phyloP scores from a whole-genome alignment of 2,888 invertebrate genomes.

The Gryllus longicercus region DNA sequence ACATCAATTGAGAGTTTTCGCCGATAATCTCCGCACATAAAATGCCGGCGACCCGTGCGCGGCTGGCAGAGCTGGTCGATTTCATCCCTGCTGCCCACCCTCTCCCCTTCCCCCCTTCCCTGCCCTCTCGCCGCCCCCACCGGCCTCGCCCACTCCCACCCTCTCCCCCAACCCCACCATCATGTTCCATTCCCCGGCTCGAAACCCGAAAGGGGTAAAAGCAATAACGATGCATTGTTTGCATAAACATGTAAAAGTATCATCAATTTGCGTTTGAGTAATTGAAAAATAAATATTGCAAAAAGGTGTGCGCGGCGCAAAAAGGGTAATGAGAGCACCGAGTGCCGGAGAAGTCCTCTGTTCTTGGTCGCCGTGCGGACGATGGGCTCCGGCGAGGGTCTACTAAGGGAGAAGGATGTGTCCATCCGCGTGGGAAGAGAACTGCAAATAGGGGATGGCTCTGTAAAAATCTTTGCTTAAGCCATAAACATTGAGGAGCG shows the following conservation, averaged over 20 bases:
- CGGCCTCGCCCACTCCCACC: not conserved
- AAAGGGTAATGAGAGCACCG: not conserved
- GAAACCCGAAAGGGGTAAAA: conserved; percentile 2
- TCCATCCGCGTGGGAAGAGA: no score
- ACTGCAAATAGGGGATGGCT: no score
- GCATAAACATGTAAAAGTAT: conserved; percentile 17
- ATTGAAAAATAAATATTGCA: conserved; percentile 11
- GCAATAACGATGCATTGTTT: conserved; percentile 11
- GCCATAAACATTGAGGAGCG: no score
- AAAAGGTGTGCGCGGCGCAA: not conserved
- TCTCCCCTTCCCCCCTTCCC: not conserved
- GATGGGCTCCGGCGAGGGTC: no score
- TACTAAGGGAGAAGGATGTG: no score
- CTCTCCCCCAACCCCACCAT: not conserved
- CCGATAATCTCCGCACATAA: not conserved
- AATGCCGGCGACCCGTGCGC: conserved; percentile 3
- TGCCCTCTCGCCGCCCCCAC: not conserved
- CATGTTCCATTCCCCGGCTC: not conserved
- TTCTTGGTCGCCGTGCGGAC: no score
- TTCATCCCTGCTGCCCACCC: not conserved
- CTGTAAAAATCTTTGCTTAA: no score
- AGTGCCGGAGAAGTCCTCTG: no score
- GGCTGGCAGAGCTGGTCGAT: conserved; percentile 11
- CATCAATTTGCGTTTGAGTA: conserved; percentile 11
- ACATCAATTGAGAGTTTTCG: conserved; percentile 11